These are phyloP conservation scores for Sylvia atricapilla DNA, from an alignment of 2,113 vertebrate species.

Conservation along the genomic window DNA sequence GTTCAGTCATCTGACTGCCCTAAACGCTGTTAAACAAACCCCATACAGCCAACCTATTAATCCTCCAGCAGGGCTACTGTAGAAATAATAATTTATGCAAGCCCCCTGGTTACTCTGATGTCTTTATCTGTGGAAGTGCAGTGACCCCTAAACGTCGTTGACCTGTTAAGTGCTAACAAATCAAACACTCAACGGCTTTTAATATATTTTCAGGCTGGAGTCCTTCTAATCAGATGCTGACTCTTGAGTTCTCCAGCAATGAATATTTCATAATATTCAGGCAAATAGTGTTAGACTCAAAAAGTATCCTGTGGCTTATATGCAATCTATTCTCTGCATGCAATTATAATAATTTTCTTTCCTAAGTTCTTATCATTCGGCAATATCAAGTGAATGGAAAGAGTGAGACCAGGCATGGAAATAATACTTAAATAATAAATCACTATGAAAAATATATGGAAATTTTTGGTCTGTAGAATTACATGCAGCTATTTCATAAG, in stretches of 20 bases:
- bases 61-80: conserved; percentile 39
- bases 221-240: conserved; percentile 17
- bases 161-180: conserved; percentile 54
- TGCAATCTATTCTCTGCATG: not conserved
- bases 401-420: not conserved
- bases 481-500: not conserved
- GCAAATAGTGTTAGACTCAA: not conserved
- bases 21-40: conserved; percentile 36
- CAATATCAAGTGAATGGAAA: not conserved
- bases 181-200: conserved; percentile 31
- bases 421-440: not conserved
- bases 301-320: not conserved
- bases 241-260: not conserved
- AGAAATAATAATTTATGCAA: conserved; percentile 58
- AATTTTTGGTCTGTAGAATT: not conserved
- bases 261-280: not conserved
- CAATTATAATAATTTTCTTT: not conserved
- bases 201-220: conserved; percentile 6
- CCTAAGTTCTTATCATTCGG: not conserved
- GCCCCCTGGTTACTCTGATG: not conserved
- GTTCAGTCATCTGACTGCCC: conserved; percentile 33
- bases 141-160: conserved; percentile 47
- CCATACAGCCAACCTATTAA: conserved; percentile 49
- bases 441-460: not conserved
- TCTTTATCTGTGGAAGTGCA: conserved; percentile 40